Evolutionary conservation across 2,888 invertebrate species (phyloP), one percentile per base, ranked within the genome.

Genomic region (Meandrusa payeni): DNA sequence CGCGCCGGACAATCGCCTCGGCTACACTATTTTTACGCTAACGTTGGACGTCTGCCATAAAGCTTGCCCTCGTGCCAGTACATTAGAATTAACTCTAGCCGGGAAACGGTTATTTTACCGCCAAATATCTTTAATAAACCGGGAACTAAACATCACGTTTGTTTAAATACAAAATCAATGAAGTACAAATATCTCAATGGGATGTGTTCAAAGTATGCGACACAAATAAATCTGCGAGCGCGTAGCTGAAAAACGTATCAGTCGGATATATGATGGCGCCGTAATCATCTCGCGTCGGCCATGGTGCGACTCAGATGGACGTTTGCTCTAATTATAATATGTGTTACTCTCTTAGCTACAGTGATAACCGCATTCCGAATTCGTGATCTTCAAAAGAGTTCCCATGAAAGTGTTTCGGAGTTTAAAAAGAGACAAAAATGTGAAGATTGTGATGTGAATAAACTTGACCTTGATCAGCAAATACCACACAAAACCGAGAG

Each of bases 41-140:
- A 66, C 72, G 69, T 85, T 86, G 86, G 86, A 80, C 60, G 62
- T 46, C 50, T 76, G 86, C 87, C 86, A 86, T 72, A 67, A 66
- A 64, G 58, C 88, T 90, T 63, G 91, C 90, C 48, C 77, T 90
- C 41, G 81, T 88, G 75, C 82, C 92, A 70, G 91, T 92, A 69
- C 68, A 91, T 57, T 91, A 90, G 56, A 90, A 91, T 69, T 92
- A 92, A 79, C 89, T 90, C 62, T 86, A 90, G 66, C 90, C 61
- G 64, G 66, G 69, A 75, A 70, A 70, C 76, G 70, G 68, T 69
- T 74, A 72, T 69, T 73, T 73, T 72, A 66, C 67, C 55, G 63
- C 65, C 61, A 69, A 79, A 72, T 66, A 60, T 50, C 59, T 57
- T 56, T 47, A 50, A 57, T 51, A 57, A 56, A 62, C 60, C 59